A percentile compares a stretch with the other conserved stretches of the same genome.
These are phyloP conservation scores for Drosophila prostipennis DNA, from an alignment of 2,888 invertebrate genomes.

Conservation along the genomic window DNA sequence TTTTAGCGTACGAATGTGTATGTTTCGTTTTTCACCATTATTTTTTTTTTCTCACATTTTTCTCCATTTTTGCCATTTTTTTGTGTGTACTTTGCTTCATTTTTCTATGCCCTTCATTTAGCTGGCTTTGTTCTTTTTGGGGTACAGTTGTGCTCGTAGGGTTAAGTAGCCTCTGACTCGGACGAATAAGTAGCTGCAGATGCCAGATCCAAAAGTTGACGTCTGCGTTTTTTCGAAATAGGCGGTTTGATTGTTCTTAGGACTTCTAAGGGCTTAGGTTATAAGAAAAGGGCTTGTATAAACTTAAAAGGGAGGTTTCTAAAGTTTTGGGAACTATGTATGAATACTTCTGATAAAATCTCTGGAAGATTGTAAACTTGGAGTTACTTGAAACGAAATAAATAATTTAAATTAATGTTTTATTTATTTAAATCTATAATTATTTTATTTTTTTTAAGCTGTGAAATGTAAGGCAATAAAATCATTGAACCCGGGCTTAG, in stretches of 20 bases:
- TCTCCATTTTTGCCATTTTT: slow-evolving; percentile 18
- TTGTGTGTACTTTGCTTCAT: slow-evolving; percentile 49
- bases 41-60: slow-evolving; percentile 31
- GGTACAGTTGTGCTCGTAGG: slow-evolving; percentile 74
- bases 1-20: slow-evolving; percentile 42
- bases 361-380: no score
- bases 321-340: no score
- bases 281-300: neutral
- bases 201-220: slow-evolving; percentile 3
- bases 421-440: no score
- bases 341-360: no score
- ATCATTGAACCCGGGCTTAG: no score
- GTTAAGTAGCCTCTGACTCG: slow-evolving; percentile 53
- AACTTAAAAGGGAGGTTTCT: no score
- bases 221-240: neutral
- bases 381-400: no score
- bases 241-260: neutral
- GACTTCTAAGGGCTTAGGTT: neutral
- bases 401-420: no score
- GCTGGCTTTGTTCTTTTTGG: slow-evolving; percentile 69
- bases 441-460: no score
- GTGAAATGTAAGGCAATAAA: no score
- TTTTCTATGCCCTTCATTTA: slow-evolving; percentile 75
- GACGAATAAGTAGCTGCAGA: slow-evolving; percentile 29
- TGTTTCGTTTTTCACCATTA: slow-evolving; percentile 23